Evolutionary conservation across 2,888 invertebrate species (phyloP).

Genomic region (Campopleginae sp.): DNA sequence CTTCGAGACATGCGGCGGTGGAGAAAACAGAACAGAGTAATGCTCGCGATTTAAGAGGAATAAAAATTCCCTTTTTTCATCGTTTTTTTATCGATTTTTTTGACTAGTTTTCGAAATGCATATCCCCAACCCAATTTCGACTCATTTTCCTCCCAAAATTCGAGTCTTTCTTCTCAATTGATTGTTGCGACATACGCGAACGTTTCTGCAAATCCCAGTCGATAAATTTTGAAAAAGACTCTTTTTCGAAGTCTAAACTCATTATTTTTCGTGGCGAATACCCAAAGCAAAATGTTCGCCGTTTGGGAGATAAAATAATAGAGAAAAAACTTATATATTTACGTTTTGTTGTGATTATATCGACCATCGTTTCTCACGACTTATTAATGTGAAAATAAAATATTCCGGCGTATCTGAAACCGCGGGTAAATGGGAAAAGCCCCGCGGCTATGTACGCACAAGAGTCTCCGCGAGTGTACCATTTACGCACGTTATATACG

Average conservation of each 20-base stretch:
- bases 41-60: not conserved
- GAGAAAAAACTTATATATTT: not conserved
- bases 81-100: too few species aligned
- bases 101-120: too few species aligned
- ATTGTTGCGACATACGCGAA: too few species aligned
- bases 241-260: too few species aligned
- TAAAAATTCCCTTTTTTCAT: too few species aligned
- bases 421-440: slow-evolving; percentile 33
- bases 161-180: too few species aligned
- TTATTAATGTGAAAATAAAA: not conserved
- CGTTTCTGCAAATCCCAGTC: too few species aligned
- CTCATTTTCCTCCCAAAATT: too few species aligned
- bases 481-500: slow-evolving; percentile 44
- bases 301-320: not conserved
- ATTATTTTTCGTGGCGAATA: not conserved
- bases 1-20: not conserved
- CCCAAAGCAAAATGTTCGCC: not conserved
- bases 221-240: too few species aligned
- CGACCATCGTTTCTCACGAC: not conserved
- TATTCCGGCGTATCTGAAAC: slow-evolving; percentile 22
- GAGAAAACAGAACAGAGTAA: not conserved
- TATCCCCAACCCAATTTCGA: too few species aligned
- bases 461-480: slow-evolving; percentile 22
- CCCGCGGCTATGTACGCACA: slow-evolving; percentile 48
- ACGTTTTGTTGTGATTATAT: not conserved